phyloP scores from a whole-genome alignment of 2,797 vertebrate species.

The Malacoctenus gilli region DNA sequence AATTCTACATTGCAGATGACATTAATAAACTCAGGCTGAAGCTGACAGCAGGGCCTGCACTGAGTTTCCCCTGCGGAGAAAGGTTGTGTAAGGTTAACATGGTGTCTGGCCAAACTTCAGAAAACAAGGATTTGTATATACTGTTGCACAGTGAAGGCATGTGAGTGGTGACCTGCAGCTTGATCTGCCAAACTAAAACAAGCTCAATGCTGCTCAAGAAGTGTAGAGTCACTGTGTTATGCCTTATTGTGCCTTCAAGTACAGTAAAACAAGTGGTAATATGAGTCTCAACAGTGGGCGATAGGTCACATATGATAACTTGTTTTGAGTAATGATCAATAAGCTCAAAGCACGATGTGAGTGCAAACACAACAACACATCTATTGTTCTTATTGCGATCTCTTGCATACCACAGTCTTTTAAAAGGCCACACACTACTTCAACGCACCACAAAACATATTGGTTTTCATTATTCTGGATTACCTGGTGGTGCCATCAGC shows the following conservation, averaged over 20 bases:
- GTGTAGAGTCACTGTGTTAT: background rate
- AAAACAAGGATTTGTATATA: constrained; percentile 31
- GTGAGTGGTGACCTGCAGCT: constrained; percentile 3
- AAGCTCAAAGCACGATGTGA: too few relatives aligned
- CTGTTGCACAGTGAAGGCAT: background rate
- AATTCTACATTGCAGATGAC: constrained; percentile 9
- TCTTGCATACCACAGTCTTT: too few relatives aligned
- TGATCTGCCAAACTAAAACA: background rate
- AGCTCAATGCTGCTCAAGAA: background rate
- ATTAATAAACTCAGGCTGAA: constrained; percentile 35
- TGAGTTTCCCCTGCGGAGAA: background rate
- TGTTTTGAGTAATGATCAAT: too few relatives aligned
- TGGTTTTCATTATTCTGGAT: too few relatives aligned
- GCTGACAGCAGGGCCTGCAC: background rate
- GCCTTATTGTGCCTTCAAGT: background rate
- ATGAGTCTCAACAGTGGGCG: background rate
- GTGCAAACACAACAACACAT: too few relatives aligned
- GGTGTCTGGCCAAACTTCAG: constrained; percentile 53
- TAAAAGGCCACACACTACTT: too few relatives aligned
- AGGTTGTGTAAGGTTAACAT: constrained; percentile 41
- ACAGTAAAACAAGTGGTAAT: background rate
- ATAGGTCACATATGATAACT: too few relatives aligned
- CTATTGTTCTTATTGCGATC: too few relatives aligned
- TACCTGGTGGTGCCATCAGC: too few relatives aligned
- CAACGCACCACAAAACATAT: too few relatives aligned